Evolutionary conservation across 2,888 invertebrate genomes (phyloP).

Genomic region (Sminthurides aquaticus): DNA sequence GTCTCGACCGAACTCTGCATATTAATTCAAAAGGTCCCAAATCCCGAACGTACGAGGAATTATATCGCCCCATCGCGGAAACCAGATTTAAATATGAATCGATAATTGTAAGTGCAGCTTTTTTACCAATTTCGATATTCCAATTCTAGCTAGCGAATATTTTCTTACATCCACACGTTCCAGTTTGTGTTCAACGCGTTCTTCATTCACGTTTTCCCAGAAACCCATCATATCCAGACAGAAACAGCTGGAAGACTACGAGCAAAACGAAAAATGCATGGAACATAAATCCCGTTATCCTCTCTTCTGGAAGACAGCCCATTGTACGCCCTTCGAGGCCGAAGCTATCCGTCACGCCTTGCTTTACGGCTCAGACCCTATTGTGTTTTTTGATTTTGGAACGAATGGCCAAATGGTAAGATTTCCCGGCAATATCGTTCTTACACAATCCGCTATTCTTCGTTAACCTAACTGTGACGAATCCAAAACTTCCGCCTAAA

Average conservation of each 20-base stretch:
- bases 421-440: too few species aligned
- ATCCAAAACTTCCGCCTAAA: too few species aligned
- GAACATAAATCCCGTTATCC: constrained; percentile 1
- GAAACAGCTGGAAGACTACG: constrained; percentile 10
- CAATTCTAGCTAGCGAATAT: too few species aligned
- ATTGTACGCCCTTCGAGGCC: constrained; percentile 9
- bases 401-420: constrained; percentile 4
- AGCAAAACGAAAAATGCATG: constrained; percentile 9
- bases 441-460: too few species aligned
- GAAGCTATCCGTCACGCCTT: constrained; percentile 3
- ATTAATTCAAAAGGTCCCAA: not conserved
- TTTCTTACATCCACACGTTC: too few species aligned
- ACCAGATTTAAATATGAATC: too few species aligned
- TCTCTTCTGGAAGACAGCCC: constrained; percentile 10
- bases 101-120: too few species aligned
- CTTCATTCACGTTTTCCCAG: too few species aligned
- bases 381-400: constrained; percentile 22
- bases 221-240: too few species aligned
- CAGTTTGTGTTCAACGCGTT: too few species aligned
- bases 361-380: constrained; percentile 1
- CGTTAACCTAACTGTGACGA: too few species aligned
- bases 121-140: too few species aligned
- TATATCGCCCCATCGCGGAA: not conserved
- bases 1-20: not conserved
- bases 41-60: not conserved